phyloP scores from a whole-genome alignment of 2,797 vertebrate genomes.

The Falco peregrinus region DNA sequence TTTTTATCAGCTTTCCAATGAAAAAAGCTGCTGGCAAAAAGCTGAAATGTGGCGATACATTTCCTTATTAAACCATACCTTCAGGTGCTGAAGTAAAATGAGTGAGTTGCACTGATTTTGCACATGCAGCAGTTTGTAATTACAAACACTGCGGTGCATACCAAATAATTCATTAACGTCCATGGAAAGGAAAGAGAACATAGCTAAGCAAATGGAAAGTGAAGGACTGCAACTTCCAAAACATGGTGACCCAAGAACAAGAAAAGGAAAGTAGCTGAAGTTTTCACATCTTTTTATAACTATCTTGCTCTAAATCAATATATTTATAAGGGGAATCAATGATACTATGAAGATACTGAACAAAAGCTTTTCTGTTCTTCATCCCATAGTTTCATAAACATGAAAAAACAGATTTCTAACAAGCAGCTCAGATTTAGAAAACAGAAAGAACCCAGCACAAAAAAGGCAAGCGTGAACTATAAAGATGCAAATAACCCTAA shows the following conservation, averaged over 20 bases:
- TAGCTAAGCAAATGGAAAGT: not conserved
- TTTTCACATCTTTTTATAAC: not conserved
- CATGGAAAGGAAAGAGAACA: not conserved
- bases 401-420: not conserved
- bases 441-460: not conserved
- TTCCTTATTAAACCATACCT: conserved; percentile 61
- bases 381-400: not conserved
- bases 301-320: not conserved
- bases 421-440: not conserved
- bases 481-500: not conserved
- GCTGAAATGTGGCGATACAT: conserved; percentile 3
- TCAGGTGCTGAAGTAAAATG: conserved; percentile 45
- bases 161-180: not conserved
- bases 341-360: not conserved
- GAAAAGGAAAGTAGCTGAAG: not conserved
- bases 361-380: not conserved
- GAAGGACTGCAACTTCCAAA: not conserved
- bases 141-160: not conserved
- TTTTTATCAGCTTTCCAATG: conserved; percentile 39
- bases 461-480: not conserved
- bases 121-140: conserved; percentile 37
- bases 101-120: not conserved
- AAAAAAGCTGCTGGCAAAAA: conserved; percentile 48
- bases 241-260: not conserved
- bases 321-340: not conserved